These are phyloP conservation scores for Odocoileus virginianus DNA, from an alignment of 2,113 vertebrate genomes.

Conservation along the genomic window DNA sequence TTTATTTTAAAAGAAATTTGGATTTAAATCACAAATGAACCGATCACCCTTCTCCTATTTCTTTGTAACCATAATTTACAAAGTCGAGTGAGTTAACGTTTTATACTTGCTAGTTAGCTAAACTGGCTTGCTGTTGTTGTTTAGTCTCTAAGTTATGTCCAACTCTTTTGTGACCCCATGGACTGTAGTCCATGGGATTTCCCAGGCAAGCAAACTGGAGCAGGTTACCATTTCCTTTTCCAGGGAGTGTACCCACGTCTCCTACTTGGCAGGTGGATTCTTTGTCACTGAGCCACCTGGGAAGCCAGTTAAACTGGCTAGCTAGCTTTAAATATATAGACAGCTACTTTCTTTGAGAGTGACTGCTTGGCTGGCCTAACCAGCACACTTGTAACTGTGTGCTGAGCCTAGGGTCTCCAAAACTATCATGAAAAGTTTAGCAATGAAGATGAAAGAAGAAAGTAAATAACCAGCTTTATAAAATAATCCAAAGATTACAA, in stretches of 20 bases:
- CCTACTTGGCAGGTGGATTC: neutral
- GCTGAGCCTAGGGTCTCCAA: neutral
- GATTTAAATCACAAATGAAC: neutral
- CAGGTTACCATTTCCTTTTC: neutral
- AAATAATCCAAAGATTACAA: neutral
- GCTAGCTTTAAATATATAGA: neutral
- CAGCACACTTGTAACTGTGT: neutral
- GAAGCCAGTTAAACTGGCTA: neutral
- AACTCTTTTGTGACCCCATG: neutral
- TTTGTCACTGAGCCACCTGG: neutral
- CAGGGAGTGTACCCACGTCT: neutral
- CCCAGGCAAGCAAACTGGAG: neutral
- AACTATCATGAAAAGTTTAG: neutral
- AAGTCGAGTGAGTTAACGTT: neutral
- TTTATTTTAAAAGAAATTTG: neutral
- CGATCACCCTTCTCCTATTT: neutral
- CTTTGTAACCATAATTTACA: neutral
- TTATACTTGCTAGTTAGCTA: neutral
- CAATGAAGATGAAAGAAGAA: neutral
- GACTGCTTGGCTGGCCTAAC: neutral
- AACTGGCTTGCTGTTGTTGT: neutral
- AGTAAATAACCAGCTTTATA: neutral
- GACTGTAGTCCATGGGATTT: neutral
- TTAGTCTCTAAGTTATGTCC: neutral
- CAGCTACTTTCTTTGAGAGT: neutral